phyloP scores from a whole-genome alignment of 2,113 vertebrate genomes.

The Xenotilapia caudafasciata region DNA sequence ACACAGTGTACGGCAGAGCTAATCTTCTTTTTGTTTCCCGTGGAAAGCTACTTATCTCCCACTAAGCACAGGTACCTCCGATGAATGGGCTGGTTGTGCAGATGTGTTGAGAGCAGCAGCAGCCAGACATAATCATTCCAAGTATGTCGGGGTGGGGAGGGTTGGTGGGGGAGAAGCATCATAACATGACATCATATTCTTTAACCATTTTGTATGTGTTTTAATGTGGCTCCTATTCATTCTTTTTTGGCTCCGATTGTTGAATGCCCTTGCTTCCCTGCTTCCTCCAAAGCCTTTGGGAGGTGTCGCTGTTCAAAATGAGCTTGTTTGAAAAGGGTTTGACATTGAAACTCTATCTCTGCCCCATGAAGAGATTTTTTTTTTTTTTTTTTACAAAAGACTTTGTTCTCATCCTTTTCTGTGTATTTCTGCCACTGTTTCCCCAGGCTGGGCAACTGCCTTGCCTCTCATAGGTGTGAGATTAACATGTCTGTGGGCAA shows the following conservation, averaged over 20 bases:
- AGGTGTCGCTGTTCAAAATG: constrained; percentile 54
- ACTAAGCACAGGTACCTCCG: constrained; percentile 69
- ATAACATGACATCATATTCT: constrained; percentile 64
- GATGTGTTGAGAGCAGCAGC: constrained; percentile 56
- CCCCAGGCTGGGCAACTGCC: constrained; percentile 59
- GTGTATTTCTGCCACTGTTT: constrained; percentile 65
- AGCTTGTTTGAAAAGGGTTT: constrained; percentile 42
- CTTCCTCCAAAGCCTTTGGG: constrained; percentile 16
- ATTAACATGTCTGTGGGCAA: constrained; percentile 67
- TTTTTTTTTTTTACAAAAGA: constrained; percentile 49
- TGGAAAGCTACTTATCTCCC: constrained; percentile 81
- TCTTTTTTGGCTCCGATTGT: constrained; percentile 21
- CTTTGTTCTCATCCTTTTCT: constrained; percentile 60
- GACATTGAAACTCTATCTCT: constrained; percentile 67
- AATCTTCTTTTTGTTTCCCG: constrained; percentile 79
- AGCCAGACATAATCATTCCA: constrained; percentile 73
- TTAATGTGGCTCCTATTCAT: neutral
- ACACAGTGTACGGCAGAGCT: constrained; percentile 75
- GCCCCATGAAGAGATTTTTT: constrained; percentile 28
- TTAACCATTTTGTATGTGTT: constrained; percentile 56
- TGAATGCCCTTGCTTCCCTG: constrained; percentile 45
- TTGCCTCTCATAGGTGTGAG: constrained; percentile 58
- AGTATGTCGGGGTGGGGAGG: constrained; percentile 64
- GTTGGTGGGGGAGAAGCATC: constrained; percentile 68
- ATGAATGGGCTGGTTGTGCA: constrained; percentile 86